Conservation (phyloP, 2,797 vertebrate species). For the Morelia viridis region DNA sequence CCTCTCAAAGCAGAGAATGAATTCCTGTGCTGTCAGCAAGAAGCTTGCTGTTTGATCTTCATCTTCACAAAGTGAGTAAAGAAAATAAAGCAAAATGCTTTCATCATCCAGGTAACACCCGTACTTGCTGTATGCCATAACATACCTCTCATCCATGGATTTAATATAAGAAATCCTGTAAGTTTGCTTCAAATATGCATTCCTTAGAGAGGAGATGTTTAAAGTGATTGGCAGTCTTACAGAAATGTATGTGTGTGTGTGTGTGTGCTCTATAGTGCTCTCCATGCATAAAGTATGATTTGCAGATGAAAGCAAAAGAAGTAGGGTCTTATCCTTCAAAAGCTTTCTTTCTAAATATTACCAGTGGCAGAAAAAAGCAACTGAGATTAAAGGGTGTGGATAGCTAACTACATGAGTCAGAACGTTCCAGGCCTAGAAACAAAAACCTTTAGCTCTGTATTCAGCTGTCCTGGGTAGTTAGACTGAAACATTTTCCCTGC, state of each 20-base stretch:
- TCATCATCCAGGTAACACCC: background rate
- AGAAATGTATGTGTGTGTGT: background rate
- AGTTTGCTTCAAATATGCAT: slow-evolving; percentile 18
- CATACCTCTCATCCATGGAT: slow-evolving; percentile 5
- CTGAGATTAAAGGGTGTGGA: background rate
- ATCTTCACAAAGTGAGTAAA: slow-evolving; percentile 38
- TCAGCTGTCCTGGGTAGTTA: background rate
- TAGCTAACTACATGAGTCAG: background rate
- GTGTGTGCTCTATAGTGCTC: background rate
- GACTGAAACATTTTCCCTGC: background rate
- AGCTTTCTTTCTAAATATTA: background rate
- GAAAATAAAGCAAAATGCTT: slow-evolving; percentile 3
- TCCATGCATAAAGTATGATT: background rate
- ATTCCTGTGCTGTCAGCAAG: slow-evolving; percentile 11
- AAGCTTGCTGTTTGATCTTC: slow-evolving; percentile 53
- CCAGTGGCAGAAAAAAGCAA: background rate
- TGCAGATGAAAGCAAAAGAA: background rate
- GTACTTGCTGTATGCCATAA: background rate
- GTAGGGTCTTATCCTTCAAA: background rate
- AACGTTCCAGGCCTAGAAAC: background rate
- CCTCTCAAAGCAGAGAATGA: slow-evolving; percentile 27
- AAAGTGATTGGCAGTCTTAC: slow-evolving; percentile 5
- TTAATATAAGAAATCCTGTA: slow-evolving; percentile 8
- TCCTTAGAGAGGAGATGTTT: slow-evolving; percentile 9
- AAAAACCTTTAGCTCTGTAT: background rate